Base-by-base conservation (phyloP, 2,113 vertebrate genomes). In the Protomyctophum bolini region DNA sequence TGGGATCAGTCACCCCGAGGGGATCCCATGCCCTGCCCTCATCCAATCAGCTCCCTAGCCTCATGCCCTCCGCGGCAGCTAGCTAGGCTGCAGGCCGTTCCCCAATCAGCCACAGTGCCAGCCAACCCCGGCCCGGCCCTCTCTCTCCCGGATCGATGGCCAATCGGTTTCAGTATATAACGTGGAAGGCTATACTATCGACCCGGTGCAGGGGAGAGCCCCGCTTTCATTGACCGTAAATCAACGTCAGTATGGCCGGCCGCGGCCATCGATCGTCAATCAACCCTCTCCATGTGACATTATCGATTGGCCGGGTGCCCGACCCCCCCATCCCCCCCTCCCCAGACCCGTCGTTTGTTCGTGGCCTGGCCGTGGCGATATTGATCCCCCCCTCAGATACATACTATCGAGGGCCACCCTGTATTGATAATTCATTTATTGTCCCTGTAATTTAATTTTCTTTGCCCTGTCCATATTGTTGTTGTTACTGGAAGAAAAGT, bases 401-500 rank as follows among this genome's bases (percentile, higher is more conserved):
- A 88, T n/a, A n/a, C 82, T 89, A 90, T 90, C 69, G 85, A 90
- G 80, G 80, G 73, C 72, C n/a, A n/a, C 33, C 83, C 77, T 83
- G 59, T 90, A 91, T 91, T 89, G 87, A 88, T 87, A 87, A 90
- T 89, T 90, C 75, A 91, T 91, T 87, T 88, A 90, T 89, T 83
- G 80, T 83, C 72, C 21, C 72, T 87, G 87, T 91, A 91, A 92
- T 90, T 92, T 89, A 80, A 92, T 91, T 92, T 89, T 86, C 83
- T 86, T 85, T 82, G n/a, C n/a, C 47, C 79, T 86, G 85, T 89
- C 86, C 82, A 79, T 89, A 77, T 58, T 46, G 76, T 87, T 46
- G 76, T 87, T 88, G 88, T 89, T 89, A 85, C 84, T 87, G 85
- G 83, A 90, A 88, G 21, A 21, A 41, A 6, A 41, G 75, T 77